These are phyloP conservation scores for Notothenia coriiceps DNA, from an alignment of 2,113 vertebrate genomes.

Conservation along the genomic window DNA sequence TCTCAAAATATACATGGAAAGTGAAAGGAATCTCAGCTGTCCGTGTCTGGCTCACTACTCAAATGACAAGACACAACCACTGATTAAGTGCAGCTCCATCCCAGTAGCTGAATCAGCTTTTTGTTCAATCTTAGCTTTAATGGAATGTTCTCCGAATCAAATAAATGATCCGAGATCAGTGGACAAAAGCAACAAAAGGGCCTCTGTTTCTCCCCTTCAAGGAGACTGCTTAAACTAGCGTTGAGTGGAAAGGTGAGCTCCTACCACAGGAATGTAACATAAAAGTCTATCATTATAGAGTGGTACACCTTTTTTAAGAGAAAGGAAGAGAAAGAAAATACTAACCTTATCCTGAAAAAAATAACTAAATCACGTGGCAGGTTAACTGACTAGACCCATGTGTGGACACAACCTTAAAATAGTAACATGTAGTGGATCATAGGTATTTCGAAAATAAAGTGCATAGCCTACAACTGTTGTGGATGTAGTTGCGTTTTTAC, in stretches of 20 bases:
- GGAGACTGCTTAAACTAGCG: conserved; percentile 45
- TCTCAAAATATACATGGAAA: conserved; percentile 12
- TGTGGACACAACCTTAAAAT: neutral
- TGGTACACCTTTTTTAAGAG: conserved; percentile 4
- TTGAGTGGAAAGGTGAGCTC: conserved; percentile 62
- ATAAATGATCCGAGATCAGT: conserved; percentile 34
- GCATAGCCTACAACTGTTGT: neutral
- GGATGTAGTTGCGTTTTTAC: neutral
- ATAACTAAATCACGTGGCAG: neutral
- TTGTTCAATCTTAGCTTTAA: conserved; percentile 29
- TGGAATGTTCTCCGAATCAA: conserved; percentile 32
- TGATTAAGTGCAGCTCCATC: conserved; percentile 7
- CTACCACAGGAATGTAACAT: conserved; percentile 72
- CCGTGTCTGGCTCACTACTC: conserved; percentile 19
- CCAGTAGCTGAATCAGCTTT: conserved; percentile 17
- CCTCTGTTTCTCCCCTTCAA: conserved; percentile 41
- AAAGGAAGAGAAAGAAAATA: neutral
- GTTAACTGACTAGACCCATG: neutral
- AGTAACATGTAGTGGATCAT: neutral
- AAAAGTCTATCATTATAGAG: conserved; percentile 30
- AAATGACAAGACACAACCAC: conserved; percentile 41
- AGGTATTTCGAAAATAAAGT: neutral
- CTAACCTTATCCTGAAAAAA: neutral
- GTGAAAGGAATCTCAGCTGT: conserved; percentile 47
- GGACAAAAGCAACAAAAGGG: conserved; percentile 55